Evolutionary conservation across 2,888 invertebrate genomes (phyloP).

Genomic region (Phytoseiulus persimilis): DNA sequence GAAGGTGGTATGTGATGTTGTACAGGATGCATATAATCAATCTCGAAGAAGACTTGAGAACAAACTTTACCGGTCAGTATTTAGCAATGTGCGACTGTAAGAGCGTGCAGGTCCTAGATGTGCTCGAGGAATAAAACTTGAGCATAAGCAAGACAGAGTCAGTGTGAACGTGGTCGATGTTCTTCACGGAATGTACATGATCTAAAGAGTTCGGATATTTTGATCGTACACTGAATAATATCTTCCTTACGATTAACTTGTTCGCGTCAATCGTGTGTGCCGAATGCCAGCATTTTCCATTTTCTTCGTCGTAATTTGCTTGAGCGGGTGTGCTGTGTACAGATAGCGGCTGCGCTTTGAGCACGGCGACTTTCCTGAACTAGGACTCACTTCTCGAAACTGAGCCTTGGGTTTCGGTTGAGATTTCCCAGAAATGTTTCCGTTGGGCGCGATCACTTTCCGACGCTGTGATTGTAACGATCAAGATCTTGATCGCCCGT

Average conservation of each 20-base stretch:
- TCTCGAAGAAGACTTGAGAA: not conserved
- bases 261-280: not conserved
- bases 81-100: not conserved
- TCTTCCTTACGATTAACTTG: not conserved
- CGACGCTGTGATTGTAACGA: too few relatives aligned
- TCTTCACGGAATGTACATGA: not conserved
- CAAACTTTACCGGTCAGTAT: not conserved
- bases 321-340: not conserved
- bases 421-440: too few relatives aligned
- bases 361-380: too few relatives aligned
- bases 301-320: not conserved
- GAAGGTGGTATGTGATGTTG: conserved; percentile 5
- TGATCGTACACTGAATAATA: not conserved
- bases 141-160: not conserved
- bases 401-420: too few relatives aligned
- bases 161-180: not conserved
- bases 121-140: not conserved
- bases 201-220: not conserved
- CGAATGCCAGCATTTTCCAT: not conserved
- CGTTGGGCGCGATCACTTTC: too few relatives aligned
- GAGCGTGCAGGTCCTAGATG: not conserved
- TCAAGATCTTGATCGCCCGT: too few relatives aligned
- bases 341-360: too few relatives aligned
- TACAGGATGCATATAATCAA: not conserved
- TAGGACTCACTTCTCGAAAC: too few relatives aligned